Percentiles rank a stretch among this genome's conserved stretches.
These are phyloP conservation scores for Palythoa caribaeorum DNA, from an alignment of 92 coral and sea anemone genomes.

Conservation along the genomic window DNA sequence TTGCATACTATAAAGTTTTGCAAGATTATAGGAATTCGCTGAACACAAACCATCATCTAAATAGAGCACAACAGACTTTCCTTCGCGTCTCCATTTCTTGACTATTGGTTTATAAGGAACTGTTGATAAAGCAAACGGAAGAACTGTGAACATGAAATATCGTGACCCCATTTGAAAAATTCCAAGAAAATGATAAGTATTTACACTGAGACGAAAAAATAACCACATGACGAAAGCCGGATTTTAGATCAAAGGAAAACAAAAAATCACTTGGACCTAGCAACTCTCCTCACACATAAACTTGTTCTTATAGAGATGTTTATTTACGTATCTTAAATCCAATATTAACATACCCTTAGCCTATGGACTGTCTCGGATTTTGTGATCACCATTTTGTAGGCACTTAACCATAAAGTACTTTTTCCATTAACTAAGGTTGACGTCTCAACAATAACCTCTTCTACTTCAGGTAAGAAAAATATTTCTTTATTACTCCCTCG, in stretches of 20 bases:
- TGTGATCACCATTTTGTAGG: no score
- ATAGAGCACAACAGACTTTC: conserved; percentile 30
- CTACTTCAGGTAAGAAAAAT: no score
- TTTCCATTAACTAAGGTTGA: no score
- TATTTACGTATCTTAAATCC: conserved; percentile 37
- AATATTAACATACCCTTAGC: conserved; percentile 13
- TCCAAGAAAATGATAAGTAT: conserved; percentile 37
- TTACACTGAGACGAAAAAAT: conserved; percentile 11
- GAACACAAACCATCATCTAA: conserved; percentile 65
- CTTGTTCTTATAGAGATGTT: conserved; percentile 37
- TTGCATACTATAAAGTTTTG: conserved; percentile 56
- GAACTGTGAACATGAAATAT: conserved; percentile 28
- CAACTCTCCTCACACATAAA: conserved; percentile 46
- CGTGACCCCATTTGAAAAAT: conserved; percentile 23
- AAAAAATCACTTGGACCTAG: conserved; percentile 1
- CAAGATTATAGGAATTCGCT: background rate
- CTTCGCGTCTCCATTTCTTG: conserved; percentile 62
- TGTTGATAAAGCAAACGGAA: conserved; percentile 44
- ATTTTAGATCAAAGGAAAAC: conserved; percentile 45
- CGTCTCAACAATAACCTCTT: no score
- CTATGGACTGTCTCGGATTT: no score
- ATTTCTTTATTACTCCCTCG: no score
- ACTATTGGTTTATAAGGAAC: conserved; percentile 57
- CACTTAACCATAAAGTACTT: no score
- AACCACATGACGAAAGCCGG: conserved; percentile 31